Conservation (phyloP, 35 echinoderm and acorn worm genomes). For the Anneissia japonica region DNA sequence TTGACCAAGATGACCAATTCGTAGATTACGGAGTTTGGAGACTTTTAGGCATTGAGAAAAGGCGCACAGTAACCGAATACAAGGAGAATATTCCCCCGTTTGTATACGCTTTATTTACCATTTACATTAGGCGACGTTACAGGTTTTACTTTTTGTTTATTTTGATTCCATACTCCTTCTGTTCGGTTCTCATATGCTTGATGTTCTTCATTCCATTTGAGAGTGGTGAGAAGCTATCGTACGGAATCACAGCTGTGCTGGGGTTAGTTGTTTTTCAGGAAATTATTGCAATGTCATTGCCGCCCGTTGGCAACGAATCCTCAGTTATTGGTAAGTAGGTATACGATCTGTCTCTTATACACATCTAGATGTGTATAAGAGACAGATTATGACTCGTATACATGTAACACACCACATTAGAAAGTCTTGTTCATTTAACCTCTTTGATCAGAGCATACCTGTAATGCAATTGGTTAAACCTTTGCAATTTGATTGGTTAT, state of each 20-base stretch:
- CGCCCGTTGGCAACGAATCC: background rate
- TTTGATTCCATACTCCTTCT: background rate
- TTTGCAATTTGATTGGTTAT: too few species aligned
- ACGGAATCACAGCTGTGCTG: background rate
- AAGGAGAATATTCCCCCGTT: background rate
- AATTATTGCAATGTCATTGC: background rate
- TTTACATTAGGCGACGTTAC: background rate
- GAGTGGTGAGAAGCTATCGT: background rate
- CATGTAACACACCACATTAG: too few species aligned
- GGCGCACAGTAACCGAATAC: background rate
- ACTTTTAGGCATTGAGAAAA: too few species aligned
- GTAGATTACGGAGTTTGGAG: too few species aligned
- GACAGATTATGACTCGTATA: too few species aligned
- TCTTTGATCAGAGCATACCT: too few species aligned
- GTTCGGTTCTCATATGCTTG: background rate
- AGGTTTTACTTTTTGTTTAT: background rate
- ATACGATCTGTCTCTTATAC: too few species aligned
- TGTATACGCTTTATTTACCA: background rate
- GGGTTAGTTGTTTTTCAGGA: background rate
- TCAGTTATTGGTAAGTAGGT: background rate
- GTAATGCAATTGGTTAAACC: too few species aligned
- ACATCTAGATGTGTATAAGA: too few species aligned
- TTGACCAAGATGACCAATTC: too few species aligned
- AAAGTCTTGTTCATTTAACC: too few species aligned
- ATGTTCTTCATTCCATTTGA: background rate